Percentiles rank a stretch among this genome's conserved stretches.
These are phyloP conservation scores for Pseudoatta argentina DNA, from an alignment of 1,140 invertebrate genomes.

Conservation along the genomic window DNA sequence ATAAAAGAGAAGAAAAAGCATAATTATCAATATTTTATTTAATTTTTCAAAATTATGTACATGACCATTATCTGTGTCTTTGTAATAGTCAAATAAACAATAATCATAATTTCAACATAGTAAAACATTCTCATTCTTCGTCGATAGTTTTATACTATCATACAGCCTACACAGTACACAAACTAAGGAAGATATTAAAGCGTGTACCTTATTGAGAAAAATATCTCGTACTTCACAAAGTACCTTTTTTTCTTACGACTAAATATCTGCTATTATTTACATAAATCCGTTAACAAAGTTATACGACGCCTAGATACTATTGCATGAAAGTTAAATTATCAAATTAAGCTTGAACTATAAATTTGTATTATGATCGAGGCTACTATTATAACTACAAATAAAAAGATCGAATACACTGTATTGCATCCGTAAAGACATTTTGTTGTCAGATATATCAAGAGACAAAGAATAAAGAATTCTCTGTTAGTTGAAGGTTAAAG, in stretches of 20 bases:
- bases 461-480: conserved; percentile 22
- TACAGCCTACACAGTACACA: conserved; percentile 75
- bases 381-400: conserved; percentile 18
- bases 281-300: conserved; percentile 72
- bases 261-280: conserved; percentile 74
- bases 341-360: conserved; percentile 28
- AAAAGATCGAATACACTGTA: conserved; percentile 36
- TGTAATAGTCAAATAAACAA: conserved; percentile 80
- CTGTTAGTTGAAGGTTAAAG: conserved; percentile 21
- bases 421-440: conserved; percentile 36
- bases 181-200: conserved; percentile 79
- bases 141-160: conserved; percentile 24
- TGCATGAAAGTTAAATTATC: conserved; percentile 63
- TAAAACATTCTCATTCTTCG: conserved; percentile 69
- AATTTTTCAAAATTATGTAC: conserved; percentile 81
- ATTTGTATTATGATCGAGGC: conserved; percentile 22
- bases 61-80: conserved; percentile 78
- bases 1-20: conserved; percentile 75
- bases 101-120: conserved; percentile 80
- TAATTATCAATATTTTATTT: conserved; percentile 84
- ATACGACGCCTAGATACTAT: conserved; percentile 68
- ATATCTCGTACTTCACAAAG: conserved; percentile 55
- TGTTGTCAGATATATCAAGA: background rate
- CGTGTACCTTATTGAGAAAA: conserved; percentile 74
- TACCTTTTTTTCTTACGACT: conserved; percentile 59